Conservation (phyloP, 2,113 vertebrate species). For the Nycticebus coucang region DNA sequence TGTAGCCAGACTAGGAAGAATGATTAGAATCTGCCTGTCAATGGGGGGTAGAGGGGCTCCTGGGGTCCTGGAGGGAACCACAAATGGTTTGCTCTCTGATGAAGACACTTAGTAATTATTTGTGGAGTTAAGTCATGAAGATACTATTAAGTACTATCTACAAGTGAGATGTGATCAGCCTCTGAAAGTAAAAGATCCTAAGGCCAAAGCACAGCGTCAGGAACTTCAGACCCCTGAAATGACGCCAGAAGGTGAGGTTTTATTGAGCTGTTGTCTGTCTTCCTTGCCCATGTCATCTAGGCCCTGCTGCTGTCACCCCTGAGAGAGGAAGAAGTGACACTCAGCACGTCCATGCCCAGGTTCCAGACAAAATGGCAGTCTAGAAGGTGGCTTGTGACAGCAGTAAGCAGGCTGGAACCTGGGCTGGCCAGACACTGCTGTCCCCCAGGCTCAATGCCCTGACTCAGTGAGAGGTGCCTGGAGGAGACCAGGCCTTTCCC, state of each 20-base stretch:
- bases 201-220: background rate
- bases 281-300: background rate
- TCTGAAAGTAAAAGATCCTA: background rate
- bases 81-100: background rate
- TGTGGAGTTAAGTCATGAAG: background rate
- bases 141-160: slow-evolving; percentile 7
- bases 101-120: background rate
- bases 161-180: background rate
- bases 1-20: background rate
- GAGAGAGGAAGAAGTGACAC: background rate
- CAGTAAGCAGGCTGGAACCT: rapidly evolving
- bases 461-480: background rate
- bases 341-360: rapidly evolving
- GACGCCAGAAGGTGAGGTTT: background rate
- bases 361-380: background rate
- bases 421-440: background rate
- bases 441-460: background rate
- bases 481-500: no score
- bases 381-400: no score
- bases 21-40: background rate
- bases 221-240: background rate
- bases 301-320: background rate
- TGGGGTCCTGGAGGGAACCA: background rate
- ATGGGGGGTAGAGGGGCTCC: background rate
- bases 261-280: background rate